Conservation (phyloP, 1,140 invertebrate species). For the Lepidurus couesii region DNA sequence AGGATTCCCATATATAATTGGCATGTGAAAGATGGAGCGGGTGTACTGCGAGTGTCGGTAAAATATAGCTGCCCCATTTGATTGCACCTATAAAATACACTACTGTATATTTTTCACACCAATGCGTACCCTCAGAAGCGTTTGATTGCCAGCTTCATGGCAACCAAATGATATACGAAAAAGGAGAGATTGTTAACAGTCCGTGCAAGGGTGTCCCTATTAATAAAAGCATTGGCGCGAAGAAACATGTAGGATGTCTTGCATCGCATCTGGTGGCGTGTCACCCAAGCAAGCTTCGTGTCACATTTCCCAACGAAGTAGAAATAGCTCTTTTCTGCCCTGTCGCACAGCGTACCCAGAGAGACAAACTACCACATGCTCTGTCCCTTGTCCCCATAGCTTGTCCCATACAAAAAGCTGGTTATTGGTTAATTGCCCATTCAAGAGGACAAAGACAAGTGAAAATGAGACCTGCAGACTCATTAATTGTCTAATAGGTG, state of each 20-base stretch:
- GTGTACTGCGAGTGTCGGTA: too few relatives aligned
- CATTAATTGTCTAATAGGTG: neutral
- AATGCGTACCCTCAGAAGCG: neutral
- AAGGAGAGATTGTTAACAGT: neutral
- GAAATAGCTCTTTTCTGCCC: neutral
- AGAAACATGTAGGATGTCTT: neutral
- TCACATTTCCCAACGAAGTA: neutral
- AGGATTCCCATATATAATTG: too few relatives aligned
- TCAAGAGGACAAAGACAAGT: neutral
- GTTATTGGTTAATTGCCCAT: neutral
- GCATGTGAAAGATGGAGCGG: too few relatives aligned
- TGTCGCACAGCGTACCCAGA: neutral
- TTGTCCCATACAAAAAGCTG: neutral
- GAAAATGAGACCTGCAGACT: neutral
- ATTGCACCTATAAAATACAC: neutral
- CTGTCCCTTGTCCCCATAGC: neutral
- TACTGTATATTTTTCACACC: neutral
- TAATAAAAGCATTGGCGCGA: neutral
- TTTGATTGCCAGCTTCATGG: neutral
- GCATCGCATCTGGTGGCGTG: neutral
- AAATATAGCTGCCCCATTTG: too few relatives aligned
- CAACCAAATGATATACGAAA: conserved; percentile 9
- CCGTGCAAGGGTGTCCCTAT: neutral
- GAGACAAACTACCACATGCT: neutral
- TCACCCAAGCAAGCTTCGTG: neutral